Conservation (phyloP, 2,888 invertebrate genomes). For the Phaonia tiefii region DNA sequence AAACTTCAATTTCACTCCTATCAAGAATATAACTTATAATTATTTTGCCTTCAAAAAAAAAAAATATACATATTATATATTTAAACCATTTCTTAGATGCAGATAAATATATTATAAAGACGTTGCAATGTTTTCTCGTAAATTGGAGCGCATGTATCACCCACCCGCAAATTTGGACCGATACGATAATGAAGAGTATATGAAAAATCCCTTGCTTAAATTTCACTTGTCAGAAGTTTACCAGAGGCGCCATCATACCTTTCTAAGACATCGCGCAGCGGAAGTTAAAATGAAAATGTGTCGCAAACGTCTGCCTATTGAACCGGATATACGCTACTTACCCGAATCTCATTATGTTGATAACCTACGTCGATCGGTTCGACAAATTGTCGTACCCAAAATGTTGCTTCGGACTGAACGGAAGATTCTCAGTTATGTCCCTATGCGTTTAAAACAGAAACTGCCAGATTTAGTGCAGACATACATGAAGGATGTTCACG, state of each 20-base stretch:
- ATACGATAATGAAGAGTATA: slow-evolving; percentile 79
- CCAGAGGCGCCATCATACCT: slow-evolving; percentile 76
- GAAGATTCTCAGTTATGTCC: slow-evolving; percentile 83
- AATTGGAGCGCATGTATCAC: slow-evolving; percentile 76
- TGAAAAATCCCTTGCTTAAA: slow-evolving; percentile 78
- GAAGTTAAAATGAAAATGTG: slow-evolving; percentile 77
- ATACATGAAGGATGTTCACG: slow-evolving; percentile 82
- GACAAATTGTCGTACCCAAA: slow-evolving; percentile 83
- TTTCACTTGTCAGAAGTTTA: slow-evolving; percentile 78
- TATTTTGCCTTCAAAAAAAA: too few relatives aligned
- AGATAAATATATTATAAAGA: too few relatives aligned
- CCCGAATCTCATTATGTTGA: slow-evolving; percentile 82
- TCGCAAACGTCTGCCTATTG: slow-evolving; percentile 70
- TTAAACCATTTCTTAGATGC: too few relatives aligned
- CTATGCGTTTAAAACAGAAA: slow-evolving; percentile 82
- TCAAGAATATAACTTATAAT: too few relatives aligned
- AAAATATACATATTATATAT: too few relatives aligned
- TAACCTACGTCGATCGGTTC: slow-evolving; percentile 83
- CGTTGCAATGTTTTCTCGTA: slow-evolving; percentile 76
- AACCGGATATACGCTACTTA: slow-evolving; percentile 81
- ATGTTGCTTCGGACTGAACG: slow-evolving; percentile 84
- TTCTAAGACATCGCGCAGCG: slow-evolving; percentile 76
- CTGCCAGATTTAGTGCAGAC: slow-evolving; percentile 82
- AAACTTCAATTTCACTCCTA: too few relatives aligned
- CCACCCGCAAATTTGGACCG: slow-evolving; percentile 77